Percentiles rank a stretch among this genome's conserved stretches.
phyloP scores from a whole-genome alignment of 2,888 invertebrate species.

The Drosophila meridionalis region DNA sequence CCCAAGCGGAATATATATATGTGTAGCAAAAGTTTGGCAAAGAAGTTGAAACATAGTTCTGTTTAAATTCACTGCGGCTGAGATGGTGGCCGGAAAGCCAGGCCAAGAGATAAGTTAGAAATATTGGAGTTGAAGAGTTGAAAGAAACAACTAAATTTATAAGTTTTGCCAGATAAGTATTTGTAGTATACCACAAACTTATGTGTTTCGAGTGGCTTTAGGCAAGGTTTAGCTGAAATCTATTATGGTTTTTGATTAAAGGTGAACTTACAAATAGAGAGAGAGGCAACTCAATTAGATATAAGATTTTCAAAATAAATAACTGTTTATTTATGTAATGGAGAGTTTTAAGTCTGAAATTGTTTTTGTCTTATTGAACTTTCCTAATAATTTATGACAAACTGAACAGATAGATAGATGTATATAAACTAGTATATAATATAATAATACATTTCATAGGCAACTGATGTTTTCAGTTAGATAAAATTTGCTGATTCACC shows the following conservation, averaged over 20 bases:
- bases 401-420: no score
- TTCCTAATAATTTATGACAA: no score
- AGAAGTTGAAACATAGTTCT: constrained; percentile 35
- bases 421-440: no score
- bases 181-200: not conserved
- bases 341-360: not conserved
- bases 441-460: not conserved
- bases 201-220: not conserved
- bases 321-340: not conserved
- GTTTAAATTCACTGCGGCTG: constrained; percentile 16
- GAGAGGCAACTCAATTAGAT: not conserved
- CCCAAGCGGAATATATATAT: constrained; percentile 27
- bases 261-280: not conserved
- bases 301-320: not conserved
- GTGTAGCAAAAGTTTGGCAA: constrained; percentile 29
- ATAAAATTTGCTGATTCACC: not conserved
- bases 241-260: not conserved
- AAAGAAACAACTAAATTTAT: constrained; percentile 1
- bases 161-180: not conserved
- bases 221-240: not conserved
- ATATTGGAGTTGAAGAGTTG: not conserved
- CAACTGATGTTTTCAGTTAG: not conserved
- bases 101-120: constrained; percentile 5
- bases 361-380: no score
- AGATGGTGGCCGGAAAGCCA: not conserved